Evolutionary conservation across 2,888 invertebrate species (phyloP), one percentile per base, ranked within the genome.

Genomic region (Sphinx pinastri): DNA sequence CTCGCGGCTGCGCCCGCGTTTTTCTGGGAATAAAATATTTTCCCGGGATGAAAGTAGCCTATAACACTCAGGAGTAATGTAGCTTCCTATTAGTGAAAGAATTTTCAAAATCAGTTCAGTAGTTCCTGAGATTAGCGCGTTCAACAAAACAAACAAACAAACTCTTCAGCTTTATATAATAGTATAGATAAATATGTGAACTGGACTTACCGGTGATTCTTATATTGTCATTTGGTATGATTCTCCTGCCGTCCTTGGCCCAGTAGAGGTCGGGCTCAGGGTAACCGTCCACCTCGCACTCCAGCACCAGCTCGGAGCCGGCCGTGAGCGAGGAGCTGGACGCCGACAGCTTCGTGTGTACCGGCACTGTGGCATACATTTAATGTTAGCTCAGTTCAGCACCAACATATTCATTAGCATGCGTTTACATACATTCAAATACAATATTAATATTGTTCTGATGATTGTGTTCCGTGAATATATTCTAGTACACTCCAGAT

Each of bases 251-350:
- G 84, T 98, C 96, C 88, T 97, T 98, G 86, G 95, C 97, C 98
- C 98, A 99, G 71, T 95, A 92, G 4, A 98, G 96, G 74, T 94
- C 93, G 4, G 98, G 98, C 70, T 93, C 89, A 0, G 98, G 98
- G 88, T 96, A 96, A 5, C 98, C 98, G 76, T 96, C 96, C 60
- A 97, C 97, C 51, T 95, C 95, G 84, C 98, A 98, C 14, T 95
- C 95, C 73, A 98, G 94, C 58, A 93, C 95, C 76, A 98, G 94
- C 79, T 96, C 96, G 49, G 95, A 94, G 71, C 97, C 97, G 59
- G 95, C 94, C 3, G 95, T 93, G 86, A 96, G 95, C 68, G 90
- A 93, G n/a, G 93, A 93, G 74, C 92, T 89, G 6, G 81, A 78
- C 71, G 95, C 85, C 0, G 94, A 92, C 72, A 98, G 95, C 71